phyloP scores from a whole-genome alignment of 2,113 vertebrate genomes.

The Solenodon paradoxus region DNA sequence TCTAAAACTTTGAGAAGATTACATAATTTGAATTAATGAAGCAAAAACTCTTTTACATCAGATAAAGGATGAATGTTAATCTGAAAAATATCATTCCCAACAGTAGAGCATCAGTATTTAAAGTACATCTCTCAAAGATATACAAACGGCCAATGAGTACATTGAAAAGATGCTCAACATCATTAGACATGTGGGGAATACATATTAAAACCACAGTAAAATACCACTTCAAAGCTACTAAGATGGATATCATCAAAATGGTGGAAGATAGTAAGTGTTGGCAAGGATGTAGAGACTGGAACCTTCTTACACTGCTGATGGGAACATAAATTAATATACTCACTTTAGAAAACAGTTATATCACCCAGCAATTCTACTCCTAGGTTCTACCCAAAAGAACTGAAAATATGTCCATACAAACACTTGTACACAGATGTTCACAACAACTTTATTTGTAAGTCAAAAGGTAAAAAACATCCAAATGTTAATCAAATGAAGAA shows the following conservation, averaged over 20 bases:
- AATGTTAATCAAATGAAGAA: neutral
- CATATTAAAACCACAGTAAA: conserved; percentile 11
- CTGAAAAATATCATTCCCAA: neutral
- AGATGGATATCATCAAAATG: neutral
- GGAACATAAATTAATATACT: neutral
- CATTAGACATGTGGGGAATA: neutral
- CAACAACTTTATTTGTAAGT: neutral
- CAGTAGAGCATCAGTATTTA: neutral
- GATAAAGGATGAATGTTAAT: neutral
- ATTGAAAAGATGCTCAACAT: conserved; percentile 4
- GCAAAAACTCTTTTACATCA: neutral
- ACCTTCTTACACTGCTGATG: neutral
- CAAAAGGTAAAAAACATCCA: neutral
- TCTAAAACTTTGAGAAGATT: conserved; percentile 41
- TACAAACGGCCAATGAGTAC: neutral
- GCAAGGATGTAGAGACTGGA: neutral
- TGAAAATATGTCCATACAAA: neutral
- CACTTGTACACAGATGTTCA: neutral
- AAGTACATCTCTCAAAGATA: conserved; percentile 41
- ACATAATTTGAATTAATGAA: conserved; percentile 8
- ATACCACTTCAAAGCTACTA: neutral
- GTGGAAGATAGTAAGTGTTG: neutral
- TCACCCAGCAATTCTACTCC: neutral
- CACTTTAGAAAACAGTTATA: neutral
- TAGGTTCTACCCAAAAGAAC: too few relatives aligned